Base-by-base conservation (phyloP, 2,888 invertebrate species). In the Andrena bicolor region DNA sequence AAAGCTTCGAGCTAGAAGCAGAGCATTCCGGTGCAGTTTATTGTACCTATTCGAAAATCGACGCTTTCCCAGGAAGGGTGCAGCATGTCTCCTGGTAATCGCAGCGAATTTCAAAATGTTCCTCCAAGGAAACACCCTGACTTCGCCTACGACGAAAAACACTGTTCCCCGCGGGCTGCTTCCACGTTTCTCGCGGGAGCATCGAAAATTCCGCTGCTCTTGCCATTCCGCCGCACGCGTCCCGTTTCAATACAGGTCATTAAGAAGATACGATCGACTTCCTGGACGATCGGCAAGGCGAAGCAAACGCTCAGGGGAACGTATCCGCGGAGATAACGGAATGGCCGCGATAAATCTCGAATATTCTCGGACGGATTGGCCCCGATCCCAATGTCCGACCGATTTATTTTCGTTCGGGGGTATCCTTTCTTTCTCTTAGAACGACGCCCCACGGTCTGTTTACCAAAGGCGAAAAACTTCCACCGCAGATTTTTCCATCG, bases 321-420 rank as follows among this genome's bases (percentile, higher is more conserved):
- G 71, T 66, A 56, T 51, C 23, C 58, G 32, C 13, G 10, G 23
- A 53, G 65, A 71, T 74, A 70, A 74, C 70, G 69, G 28, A 53
- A 78, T 65, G 60, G 32, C 53, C 58, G 16, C 70, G 66, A 79
- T 82, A 81, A 82, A 82, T 82, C 68, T 13, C 26, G 64, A 80
- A 75, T 81, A 71, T 81, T 73, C 76, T 69, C 72, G 53, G 60
- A 76, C 64, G 72, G 72, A 82, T 80, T 73, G 82, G 76, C 81
- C 66, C 20, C 68, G 75, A 41, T 81, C 81, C 81, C 81, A 76
- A 69, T 72, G 72, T 81, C 69, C 80, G 69, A 56, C 58, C 69
- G 35, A 68, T 82, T 81, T 82, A 82, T 80, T 72, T 70, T 28
- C 60, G 32, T 41, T 7, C 28, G 61, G 13, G 53, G 23, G 26